Percentiles rank a stretch among this genome's conserved stretches.
Conservation (phyloP, 2,888 invertebrate genomes). For the Spisula solida region DNA sequence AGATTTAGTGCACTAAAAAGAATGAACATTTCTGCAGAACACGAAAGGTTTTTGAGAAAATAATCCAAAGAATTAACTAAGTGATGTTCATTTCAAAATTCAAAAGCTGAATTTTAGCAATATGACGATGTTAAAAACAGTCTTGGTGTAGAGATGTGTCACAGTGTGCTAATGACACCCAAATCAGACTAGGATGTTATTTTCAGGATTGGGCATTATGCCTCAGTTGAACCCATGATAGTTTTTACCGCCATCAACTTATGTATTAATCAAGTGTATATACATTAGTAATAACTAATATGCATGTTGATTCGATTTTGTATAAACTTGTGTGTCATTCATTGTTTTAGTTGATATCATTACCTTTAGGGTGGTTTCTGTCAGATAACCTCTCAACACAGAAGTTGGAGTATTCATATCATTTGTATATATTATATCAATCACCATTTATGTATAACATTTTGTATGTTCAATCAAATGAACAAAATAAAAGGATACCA, state of each 20-base stretch:
- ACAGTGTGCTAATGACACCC: too few species aligned
- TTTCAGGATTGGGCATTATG: not conserved
- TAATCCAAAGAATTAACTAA: too few species aligned
- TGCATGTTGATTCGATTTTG: not conserved
- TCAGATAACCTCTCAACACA: not conserved
- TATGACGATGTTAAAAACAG: too few species aligned
- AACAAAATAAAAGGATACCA: slow-evolving; percentile 6
- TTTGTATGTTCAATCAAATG: not conserved
- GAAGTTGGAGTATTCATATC: not conserved
- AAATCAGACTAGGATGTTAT: not conserved
- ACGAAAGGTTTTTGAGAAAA: too few species aligned
- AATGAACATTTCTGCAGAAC: too few species aligned
- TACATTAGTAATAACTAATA: not conserved
- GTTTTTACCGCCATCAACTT: not conserved
- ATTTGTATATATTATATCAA: slow-evolving; percentile 15
- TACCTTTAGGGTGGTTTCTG: not conserved
- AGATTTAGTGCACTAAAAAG: too few species aligned
- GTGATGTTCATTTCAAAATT: too few species aligned
- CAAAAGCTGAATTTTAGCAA: too few species aligned
- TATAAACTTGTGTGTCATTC: not conserved
- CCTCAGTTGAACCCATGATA: not conserved
- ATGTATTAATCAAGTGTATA: not conserved
- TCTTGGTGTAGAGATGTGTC: too few species aligned
- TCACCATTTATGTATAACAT: slow-evolving; percentile 3
- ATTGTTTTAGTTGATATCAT: not conserved